A percentile compares a stretch with the other conserved stretches of the same genome.
phyloP scores from a whole-genome alignment of 1,140 invertebrate genomes.

The Micrasema minimum region DNA sequence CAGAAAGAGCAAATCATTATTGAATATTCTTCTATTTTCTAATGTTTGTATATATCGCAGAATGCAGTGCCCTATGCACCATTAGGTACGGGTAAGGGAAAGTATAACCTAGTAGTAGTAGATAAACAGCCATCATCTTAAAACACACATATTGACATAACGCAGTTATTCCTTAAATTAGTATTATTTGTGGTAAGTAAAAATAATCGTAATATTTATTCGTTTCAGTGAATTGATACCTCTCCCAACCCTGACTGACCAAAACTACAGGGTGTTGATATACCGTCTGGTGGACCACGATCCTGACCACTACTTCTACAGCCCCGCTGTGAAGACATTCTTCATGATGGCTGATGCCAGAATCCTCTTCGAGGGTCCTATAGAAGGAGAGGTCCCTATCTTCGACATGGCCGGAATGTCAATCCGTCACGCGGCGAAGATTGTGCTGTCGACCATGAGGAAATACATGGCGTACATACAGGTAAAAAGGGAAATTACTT shows the following conservation, averaged over 20 bases:
- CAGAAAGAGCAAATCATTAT: too few relatives aligned
- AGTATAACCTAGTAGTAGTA: too few relatives aligned
- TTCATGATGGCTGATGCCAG: conserved; percentile 76
- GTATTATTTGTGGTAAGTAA: too few relatives aligned
- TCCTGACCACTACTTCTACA: conserved; percentile 73
- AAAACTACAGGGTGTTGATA: conserved; percentile 70
- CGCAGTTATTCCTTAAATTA: too few relatives aligned
- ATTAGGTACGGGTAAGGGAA: too few relatives aligned
- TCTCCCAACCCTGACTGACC: conserved; percentile 67
- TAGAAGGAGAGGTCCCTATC: conserved; percentile 74
- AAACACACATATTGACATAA: too few relatives aligned
- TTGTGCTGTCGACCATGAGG: conserved; percentile 71
- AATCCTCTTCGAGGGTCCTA: conserved; percentile 67
- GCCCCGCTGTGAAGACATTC: conserved; percentile 74
- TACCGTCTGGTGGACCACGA: conserved; percentile 72
- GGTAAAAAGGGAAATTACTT: too few relatives aligned
- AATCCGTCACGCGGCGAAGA: conserved; percentile 71
- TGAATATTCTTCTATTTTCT: too few relatives aligned
- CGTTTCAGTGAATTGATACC: conserved; percentile 69
- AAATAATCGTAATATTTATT: too few relatives aligned
- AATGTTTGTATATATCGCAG: too few relatives aligned
- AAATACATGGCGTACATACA: conserved; percentile 77
- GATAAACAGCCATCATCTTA: too few relatives aligned
- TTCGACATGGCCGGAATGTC: conserved; percentile 74
- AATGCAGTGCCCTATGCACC: too few relatives aligned